Evolutionary conservation across 2,888 invertebrate species (phyloP).

Genomic region (Molorchus minor): DNA sequence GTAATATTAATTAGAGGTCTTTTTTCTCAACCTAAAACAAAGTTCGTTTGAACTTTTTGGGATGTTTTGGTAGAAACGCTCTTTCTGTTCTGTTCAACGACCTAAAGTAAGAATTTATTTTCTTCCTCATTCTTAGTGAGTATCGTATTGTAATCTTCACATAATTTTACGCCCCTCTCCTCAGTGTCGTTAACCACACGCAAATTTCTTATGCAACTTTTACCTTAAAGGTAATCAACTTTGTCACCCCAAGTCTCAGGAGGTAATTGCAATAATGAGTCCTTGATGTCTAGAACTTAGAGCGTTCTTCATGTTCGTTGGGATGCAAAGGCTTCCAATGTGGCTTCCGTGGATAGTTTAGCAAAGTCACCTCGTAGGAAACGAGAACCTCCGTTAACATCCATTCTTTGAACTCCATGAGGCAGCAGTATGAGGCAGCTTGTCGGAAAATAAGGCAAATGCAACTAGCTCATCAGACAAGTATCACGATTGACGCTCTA

Average conservation of each 20-base stretch:
- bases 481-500: too few relatives aligned
- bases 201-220: too few relatives aligned
- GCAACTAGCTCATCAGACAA: too few relatives aligned
- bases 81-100: not conserved
- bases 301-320: not conserved
- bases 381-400: not conserved
- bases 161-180: slow-evolving; percentile 1
- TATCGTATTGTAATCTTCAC: not conserved
- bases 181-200: too few relatives aligned
- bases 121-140: too few relatives aligned
- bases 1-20: not conserved
- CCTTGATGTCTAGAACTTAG: not conserved
- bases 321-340: not conserved
- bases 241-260: not conserved
- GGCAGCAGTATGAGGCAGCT: not conserved
- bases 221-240: not conserved
- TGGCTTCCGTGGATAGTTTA: too few relatives aligned
- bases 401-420: not conserved
- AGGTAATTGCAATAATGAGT: slow-evolving; percentile 1
- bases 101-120: not conserved
- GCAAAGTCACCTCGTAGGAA: not conserved
- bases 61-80: not conserved
- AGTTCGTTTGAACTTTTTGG: too few relatives aligned
- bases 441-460: too few relatives aligned
- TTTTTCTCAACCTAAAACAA: not conserved